A percentile compares a stretch with the other conserved stretches of the same genome.
These are phyloP conservation scores for Edolisoma coerulescens DNA, from an alignment of 2,113 vertebrate genomes.

Conservation along the genomic window DNA sequence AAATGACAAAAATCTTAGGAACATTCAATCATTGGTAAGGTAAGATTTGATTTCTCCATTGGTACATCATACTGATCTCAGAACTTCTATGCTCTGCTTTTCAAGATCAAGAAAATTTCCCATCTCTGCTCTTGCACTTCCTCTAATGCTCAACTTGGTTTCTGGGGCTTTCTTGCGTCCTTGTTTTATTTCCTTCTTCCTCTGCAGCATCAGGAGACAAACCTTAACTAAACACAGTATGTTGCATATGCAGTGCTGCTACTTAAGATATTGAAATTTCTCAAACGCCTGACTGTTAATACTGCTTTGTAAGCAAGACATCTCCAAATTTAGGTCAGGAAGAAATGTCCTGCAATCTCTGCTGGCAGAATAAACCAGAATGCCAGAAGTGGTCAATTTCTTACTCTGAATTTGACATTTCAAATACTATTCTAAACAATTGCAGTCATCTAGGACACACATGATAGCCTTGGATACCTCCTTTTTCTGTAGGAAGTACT, in stretches of 20 bases:
- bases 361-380: not conserved
- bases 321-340: not conserved
- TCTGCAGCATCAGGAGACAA: not conserved
- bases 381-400: not conserved
- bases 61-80: not conserved
- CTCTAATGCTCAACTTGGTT: not conserved
- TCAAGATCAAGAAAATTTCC: not conserved
- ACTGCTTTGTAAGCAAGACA: not conserved
- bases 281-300: not conserved
- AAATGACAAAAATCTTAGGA: not conserved
- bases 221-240: not conserved
- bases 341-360: not conserved
- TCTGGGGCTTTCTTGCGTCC: not conserved
- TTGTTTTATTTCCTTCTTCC: not conserved
- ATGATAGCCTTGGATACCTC: not conserved
- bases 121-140: not conserved
- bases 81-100: not conserved
- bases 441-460: not conserved
- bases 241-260: not conserved
- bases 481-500: not conserved
- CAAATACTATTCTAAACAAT: not conserved
- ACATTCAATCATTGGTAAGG: not conserved
- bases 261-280: not conserved
- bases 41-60: not conserved
- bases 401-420: not conserved